These are phyloP conservation scores for honey bee (Apis mellifera) DNA, from an alignment of 1,140 invertebrate genomes.

Conservation along the genomic window Amel_HAv3.1 CM009933.2:8112501-8113000, in stretches of 20 bases:
- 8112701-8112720: conserved; percentile 19
- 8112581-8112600: not conserved
- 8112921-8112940: conserved; percentile 15
- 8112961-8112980: conserved; percentile 40
- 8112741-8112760: conserved; percentile 45
- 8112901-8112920: conserved; percentile 25
- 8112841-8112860: conserved; percentile 28
- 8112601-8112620: not conserved
- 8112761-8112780: conserved; percentile 3
- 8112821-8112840: not conserved
- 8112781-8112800: conserved; percentile 8
- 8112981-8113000: conserved; percentile 28
- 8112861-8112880: conserved; percentile 30
- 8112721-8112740: conserved; percentile 17
- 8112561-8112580: not conserved
- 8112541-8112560: not conserved
- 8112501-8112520: conserved; percentile 22
- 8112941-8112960: conserved; percentile 45
- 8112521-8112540: conserved; percentile 28
- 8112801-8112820: conserved; percentile 3
- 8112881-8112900: conserved; percentile 27
- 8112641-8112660: not conserved
- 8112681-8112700: conserved; percentile 45
- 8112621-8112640: not conserved
- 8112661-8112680: conserved; percentile 26